Evolutionary conservation across 2,113 vertebrate species (phyloP).

Genomic region (Sylvietta virens): DNA sequence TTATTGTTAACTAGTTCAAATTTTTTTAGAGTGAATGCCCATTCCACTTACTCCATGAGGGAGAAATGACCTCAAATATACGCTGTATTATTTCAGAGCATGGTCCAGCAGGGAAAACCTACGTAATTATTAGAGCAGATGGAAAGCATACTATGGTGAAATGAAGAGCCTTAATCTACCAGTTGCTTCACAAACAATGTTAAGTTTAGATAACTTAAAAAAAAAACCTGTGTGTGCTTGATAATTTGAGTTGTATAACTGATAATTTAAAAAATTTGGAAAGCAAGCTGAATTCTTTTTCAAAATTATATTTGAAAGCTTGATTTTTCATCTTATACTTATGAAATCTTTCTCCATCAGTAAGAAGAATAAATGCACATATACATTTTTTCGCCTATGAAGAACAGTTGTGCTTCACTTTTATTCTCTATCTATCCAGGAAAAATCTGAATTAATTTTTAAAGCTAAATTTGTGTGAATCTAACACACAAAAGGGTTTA

Average conservation of each 20-base stretch:
- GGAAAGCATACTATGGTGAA: background rate
- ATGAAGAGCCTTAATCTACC: background rate
- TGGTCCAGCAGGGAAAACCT: background rate
- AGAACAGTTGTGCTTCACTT: background rate
- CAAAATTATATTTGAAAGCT: background rate
- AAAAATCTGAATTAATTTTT: background rate
- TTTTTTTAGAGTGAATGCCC: background rate
- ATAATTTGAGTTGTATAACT: background rate
- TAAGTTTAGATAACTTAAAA: background rate
- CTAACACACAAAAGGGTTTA: background rate
- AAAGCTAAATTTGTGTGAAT: background rate
- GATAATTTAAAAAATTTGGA: background rate
- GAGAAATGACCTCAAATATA: background rate
- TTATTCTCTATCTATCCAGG: background rate
- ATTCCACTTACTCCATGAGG: background rate
- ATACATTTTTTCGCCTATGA: accelerated
- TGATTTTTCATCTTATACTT: background rate
- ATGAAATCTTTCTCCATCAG: background rate
- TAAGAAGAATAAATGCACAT: background rate
- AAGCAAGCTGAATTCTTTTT: background rate
- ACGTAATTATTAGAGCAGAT: background rate
- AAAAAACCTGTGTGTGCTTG: background rate
- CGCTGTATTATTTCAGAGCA: background rate
- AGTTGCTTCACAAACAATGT: background rate
- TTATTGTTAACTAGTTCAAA: background rate